These are phyloP conservation scores for Eilema depressum DNA, from an alignment of 2,888 invertebrate species.

Conservation along the genomic window DNA sequence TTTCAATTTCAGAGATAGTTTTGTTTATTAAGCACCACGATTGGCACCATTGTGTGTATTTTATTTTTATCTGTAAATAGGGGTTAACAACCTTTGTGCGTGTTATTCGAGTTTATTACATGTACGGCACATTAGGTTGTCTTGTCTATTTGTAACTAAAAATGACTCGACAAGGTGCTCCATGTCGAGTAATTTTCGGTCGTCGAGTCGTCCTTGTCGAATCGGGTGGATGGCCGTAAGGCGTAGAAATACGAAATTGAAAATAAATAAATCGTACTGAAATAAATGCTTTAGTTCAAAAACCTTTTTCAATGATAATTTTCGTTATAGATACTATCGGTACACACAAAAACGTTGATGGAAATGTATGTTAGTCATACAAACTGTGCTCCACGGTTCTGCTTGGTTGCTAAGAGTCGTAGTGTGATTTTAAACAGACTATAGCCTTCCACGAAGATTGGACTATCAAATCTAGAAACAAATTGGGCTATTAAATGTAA, in stretches of 20 bases:
- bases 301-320: neutral
- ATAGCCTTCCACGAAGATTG: no score
- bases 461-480: no score
- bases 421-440: no score
- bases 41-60: no score
- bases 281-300: neutral
- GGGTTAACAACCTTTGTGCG: neutral
- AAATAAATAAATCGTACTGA: slow-evolving; percentile 8
- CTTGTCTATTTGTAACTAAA: slow-evolving; percentile 1
- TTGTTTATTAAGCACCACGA: no score
- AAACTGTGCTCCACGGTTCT: no score
- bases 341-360: neutral
- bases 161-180: neutral
- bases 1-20: no score
- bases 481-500: no score
- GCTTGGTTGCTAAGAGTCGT: no score
- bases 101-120: neutral
- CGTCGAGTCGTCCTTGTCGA: no score
- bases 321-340: neutral
- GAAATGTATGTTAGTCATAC: neutral
- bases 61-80: neutral
- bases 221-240: neutral
- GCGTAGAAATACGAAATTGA: neutral
- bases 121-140: neutral
- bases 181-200: no score